These are phyloP conservation scores for Petrocephalus zakoni DNA, from an alignment of 2,113 vertebrate genomes.

Conservation along the genomic window DNA sequence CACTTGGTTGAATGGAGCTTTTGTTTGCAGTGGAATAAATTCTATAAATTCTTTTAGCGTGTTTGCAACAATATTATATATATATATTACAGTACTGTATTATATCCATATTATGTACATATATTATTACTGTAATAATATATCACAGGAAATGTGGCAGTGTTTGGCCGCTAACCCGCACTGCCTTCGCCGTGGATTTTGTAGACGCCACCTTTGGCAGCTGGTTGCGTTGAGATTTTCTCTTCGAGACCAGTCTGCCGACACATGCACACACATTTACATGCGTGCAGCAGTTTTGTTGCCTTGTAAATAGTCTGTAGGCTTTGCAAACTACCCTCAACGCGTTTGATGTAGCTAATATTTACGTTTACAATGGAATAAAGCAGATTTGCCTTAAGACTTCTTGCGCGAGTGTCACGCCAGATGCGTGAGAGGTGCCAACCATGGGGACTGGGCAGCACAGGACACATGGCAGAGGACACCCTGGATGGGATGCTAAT, in stretches of 20 bases:
- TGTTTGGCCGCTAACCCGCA: not conserved
- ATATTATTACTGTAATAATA: too few species aligned
- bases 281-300: not conserved
- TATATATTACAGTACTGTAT: too few species aligned
- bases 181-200: not conserved
- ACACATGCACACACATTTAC: not conserved
- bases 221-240: not conserved
- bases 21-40: not conserved
- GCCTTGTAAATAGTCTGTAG: not conserved
- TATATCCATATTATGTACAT: too few species aligned
- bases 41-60: not conserved
- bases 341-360: not conserved
- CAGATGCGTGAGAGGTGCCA: not conserved
- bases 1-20: not conserved
- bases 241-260: not conserved
- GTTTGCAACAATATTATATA: not conserved
- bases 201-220: not conserved
- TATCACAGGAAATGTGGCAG: not conserved
- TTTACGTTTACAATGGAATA: not conserved
- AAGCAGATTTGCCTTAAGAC: not conserved
- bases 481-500: not conserved
- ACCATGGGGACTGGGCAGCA: not conserved
- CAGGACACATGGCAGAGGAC: not conserved
- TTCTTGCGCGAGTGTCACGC: not conserved
- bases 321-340: not conserved